A percentile compares a stretch with the other conserved stretches of the same genome.
Conservation (phyloP, 35 echinoderm and acorn worm genomes). For the Nesometra sesokonis region DNA sequence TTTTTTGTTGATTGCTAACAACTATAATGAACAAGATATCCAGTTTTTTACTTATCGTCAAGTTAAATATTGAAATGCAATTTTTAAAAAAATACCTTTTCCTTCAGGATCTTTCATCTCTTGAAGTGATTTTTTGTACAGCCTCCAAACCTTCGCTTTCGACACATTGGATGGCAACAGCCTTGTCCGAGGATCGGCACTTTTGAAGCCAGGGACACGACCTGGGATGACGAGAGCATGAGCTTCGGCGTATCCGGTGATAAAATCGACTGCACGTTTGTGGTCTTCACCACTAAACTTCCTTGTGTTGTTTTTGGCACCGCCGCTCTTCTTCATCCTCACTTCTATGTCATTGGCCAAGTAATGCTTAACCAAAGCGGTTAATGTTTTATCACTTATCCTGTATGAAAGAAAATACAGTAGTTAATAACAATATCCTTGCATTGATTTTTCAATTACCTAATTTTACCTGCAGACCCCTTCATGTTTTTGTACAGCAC, state of each 20-base stretch:
- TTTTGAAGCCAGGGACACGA: constrained; percentile 23
- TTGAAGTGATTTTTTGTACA: constrained; percentile 3
- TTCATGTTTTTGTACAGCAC: no score
- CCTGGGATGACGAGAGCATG: constrained; percentile 46
- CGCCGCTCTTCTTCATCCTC: constrained; percentile 26
- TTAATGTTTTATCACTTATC: constrained; percentile 9
- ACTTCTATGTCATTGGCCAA: constrained; percentile 11
- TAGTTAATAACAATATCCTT: no score
- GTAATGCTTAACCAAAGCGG: constrained; percentile 24
- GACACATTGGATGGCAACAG: constrained; percentile 31
- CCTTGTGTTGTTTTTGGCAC: constrained; percentile 9
- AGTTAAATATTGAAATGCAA: no score
- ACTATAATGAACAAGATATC: no score
- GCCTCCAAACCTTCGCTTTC: constrained; percentile 26
- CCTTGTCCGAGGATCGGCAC: constrained; percentile 26
- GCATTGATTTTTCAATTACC: no score
- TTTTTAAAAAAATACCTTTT: no score
- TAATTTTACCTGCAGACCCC: no score
- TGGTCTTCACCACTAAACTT: constrained; percentile 19
- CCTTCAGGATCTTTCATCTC: background rate
- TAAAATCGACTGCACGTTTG: constrained; percentile 16
- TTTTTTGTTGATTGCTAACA: no score
- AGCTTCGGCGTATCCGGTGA: constrained; percentile 20
- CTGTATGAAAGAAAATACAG: no score
- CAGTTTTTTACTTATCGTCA: no score